Conservation (phyloP, 1,140 invertebrate species). For the Euschistus heros region DNA sequence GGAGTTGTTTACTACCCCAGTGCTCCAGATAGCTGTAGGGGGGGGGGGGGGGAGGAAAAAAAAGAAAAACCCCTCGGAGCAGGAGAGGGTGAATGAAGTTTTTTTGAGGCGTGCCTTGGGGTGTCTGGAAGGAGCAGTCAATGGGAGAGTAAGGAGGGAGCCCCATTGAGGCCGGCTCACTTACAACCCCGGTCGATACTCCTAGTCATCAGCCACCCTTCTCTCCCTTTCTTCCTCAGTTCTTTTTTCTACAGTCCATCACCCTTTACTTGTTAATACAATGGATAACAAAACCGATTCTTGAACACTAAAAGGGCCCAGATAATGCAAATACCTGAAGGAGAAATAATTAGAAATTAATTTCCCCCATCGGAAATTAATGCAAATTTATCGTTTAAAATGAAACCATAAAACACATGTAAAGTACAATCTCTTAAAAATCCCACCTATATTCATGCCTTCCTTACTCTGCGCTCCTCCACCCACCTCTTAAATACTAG, state of each 20-base stretch:
- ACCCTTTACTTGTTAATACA: background rate
- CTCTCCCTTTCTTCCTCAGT: background rate
- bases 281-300: too few species aligned
- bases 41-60: background rate
- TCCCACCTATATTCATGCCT: too few species aligned
- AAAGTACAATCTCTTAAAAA: too few species aligned
- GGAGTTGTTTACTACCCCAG: too few species aligned
- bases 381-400: too few species aligned
- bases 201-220: background rate
- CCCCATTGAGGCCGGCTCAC: background rate
- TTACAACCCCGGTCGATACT: background rate
- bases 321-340: too few species aligned
- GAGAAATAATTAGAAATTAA: too few species aligned
- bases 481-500: too few species aligned
- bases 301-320: too few species aligned
- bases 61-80: background rate
- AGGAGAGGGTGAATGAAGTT: conserved; percentile 6
- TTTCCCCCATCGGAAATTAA: too few species aligned
- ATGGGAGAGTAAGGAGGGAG: conserved; percentile 2
- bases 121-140: conserved; percentile 16
- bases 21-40: background rate
- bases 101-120: background rate
- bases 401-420: too few species aligned
- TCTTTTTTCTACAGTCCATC: background rate
- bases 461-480: too few species aligned